phyloP scores from a whole-genome alignment of 2,888 invertebrate species.

The Conistra vaccinii region DNA sequence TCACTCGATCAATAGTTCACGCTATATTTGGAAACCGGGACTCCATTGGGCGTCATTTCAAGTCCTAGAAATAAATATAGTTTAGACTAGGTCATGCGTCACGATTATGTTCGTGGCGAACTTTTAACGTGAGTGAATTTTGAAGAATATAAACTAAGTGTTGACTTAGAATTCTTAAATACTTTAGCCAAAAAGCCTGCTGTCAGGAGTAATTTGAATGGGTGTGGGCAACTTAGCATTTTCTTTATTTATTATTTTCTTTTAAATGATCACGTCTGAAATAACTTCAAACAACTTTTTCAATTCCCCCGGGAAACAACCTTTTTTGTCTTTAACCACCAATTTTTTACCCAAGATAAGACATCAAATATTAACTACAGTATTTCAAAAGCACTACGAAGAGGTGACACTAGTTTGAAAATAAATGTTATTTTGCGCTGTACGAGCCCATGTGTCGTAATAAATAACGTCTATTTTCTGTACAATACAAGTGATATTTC shows the following conservation, averaged over 20 bases:
- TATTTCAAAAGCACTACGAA: slow-evolving; percentile 48
- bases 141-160: not conserved
- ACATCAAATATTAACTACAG: slow-evolving; percentile 56
- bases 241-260: slow-evolving; percentile 6
- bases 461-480: slow-evolving; percentile 79
- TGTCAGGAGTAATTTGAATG: not conserved
- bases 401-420: slow-evolving; percentile 56
- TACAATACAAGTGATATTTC: slow-evolving; percentile 78
- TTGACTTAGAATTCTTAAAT: not conserved
- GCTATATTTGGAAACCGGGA: slow-evolving; percentile 50
- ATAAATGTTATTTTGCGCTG: slow-evolving; percentile 60
- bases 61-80: slow-evolving; percentile 34
- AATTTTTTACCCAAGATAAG: slow-evolving; percentile 25
- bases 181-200: not conserved
- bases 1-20: slow-evolving; percentile 57
- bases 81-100: slow-evolving; percentile 10
- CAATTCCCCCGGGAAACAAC: slow-evolving; percentile 5
- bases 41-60: slow-evolving; percentile 25
- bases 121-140: not conserved
- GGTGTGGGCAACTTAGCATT: not conserved
- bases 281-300: slow-evolving; percentile 4
- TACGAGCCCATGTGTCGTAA: slow-evolving; percentile 61
- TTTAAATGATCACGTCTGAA: not conserved
- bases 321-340: not conserved
- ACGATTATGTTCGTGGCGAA: not conserved